These are phyloP conservation scores for Pilophorus perplexus DNA, from an alignment of 2,888 invertebrate species.

Conservation along the genomic window DNA sequence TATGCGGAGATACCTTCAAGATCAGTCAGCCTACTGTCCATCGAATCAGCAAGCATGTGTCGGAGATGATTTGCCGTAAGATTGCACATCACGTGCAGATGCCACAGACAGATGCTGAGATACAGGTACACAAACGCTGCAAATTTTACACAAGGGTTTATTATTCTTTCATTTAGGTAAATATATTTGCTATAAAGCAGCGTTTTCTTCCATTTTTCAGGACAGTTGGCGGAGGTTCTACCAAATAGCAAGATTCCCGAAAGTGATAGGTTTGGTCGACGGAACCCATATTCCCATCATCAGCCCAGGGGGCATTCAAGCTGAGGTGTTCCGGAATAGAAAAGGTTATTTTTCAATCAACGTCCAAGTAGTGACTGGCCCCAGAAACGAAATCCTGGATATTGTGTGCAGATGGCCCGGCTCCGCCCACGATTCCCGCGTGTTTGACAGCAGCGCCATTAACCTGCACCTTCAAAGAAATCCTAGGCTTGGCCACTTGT, in stretches of 20 bases:
- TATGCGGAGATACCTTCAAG: not conserved
- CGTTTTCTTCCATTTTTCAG: no score
- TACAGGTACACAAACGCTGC: no score
- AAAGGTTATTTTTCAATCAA: constrained; percentile 1
- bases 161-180: no score
- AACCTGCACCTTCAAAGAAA: not conserved
- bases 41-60: constrained; percentile 1
- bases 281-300: not conserved
- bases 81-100: not conserved
- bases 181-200: no score
- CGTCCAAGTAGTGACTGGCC: not conserved
- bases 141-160: no score
- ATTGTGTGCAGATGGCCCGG: constrained; percentile 12
- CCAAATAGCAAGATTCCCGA: constrained; percentile 10
- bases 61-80: not conserved
- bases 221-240: not conserved
- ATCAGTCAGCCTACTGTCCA: not conserved
- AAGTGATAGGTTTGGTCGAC: constrained; percentile 1
- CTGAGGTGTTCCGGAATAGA: constrained; percentile 4
- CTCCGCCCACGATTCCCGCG: no score
- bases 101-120: not conserved
- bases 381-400: not conserved
- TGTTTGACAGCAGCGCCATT: not conserved
- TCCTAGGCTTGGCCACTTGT: not conserved
- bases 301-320: not conserved